Base-by-base conservation (phyloP, 2,797 vertebrate species). In the Microchirus variegatus region DNA sequence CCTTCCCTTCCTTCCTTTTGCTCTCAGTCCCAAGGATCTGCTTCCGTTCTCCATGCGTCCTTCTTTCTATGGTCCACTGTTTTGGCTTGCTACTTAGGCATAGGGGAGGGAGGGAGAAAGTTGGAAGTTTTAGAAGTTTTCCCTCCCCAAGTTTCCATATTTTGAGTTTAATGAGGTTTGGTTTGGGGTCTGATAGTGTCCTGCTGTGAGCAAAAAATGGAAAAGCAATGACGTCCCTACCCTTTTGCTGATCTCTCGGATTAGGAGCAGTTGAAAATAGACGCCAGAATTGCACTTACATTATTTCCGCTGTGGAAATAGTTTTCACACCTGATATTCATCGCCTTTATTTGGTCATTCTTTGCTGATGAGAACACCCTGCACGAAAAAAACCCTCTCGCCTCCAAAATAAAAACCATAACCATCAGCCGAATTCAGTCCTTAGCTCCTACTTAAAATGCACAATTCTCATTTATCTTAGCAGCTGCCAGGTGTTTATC, bases 81-180 rank as follows among this genome's bases (percentile, higher is more conserved):
- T 90, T 90, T 91, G 87, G 87, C 89, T 83, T 73, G 72, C 59
- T 70, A 78, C 81, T 86, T 40, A 59, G 13, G 65, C 69, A 43
- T 42, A 13, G 22, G 40, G 56, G 54, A 60, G 58, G 53, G 59
- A 48, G 53, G 66, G 62, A 49, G 66, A 60, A 49, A 47, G 57
- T 56, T 67, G 63, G 43, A 81, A 87, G 73, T 90, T 87, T 47
- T 78, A 75, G 71, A 83, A 82, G 26, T 90, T 84, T 43, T 67
- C 68, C 19, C 19, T 84, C 45, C 68, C 67, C 67, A 90, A 88
- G 63, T 91, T 91, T 90, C 73, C 71, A 76, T 80, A 82, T 89
- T 89, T 91, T 79, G 31, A 31, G 60, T 81, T 84, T 88, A 87
- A 88, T 75, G 75, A 81, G 73, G 81, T 84, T 88, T 74, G 70